phyloP scores from a whole-genome alignment of 2,797 vertebrate species.

The Periparus ater region DNA sequence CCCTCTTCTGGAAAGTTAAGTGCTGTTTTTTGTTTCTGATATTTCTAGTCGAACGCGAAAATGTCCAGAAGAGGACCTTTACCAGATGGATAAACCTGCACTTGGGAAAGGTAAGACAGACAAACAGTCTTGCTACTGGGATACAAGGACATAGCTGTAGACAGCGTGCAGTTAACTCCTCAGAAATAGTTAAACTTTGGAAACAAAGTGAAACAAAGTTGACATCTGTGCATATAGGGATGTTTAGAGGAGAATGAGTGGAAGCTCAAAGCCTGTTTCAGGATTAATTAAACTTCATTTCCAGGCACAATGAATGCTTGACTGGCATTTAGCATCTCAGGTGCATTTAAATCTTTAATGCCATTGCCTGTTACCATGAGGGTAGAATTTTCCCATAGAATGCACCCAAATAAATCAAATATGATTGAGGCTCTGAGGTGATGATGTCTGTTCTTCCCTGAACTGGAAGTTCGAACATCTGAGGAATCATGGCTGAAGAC shows the following conservation, averaged over 20 bases:
- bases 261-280: background rate
- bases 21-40: constrained; percentile 73
- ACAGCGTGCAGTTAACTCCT: background rate
- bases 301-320: background rate
- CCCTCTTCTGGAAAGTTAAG: background rate
- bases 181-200: background rate
- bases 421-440: background rate
- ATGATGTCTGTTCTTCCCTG: background rate
- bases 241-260: background rate
- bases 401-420: background rate
- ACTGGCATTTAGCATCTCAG: background rate
- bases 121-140: background rate
- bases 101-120: constrained; percentile 87
- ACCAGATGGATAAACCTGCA: constrained; percentile 98
- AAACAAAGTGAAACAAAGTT: background rate
- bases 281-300: background rate
- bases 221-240: background rate
- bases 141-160: background rate
- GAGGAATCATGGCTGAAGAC: background rate
- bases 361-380: background rate
- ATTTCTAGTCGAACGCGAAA: constrained; percentile 89
- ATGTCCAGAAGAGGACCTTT: constrained; percentile 97
- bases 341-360: background rate
- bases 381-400: background rate
- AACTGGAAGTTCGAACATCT: background rate